phyloP scores from a whole-genome alignment of 2,888 invertebrate genomes.

The Cerceris ruficornis region DNA sequence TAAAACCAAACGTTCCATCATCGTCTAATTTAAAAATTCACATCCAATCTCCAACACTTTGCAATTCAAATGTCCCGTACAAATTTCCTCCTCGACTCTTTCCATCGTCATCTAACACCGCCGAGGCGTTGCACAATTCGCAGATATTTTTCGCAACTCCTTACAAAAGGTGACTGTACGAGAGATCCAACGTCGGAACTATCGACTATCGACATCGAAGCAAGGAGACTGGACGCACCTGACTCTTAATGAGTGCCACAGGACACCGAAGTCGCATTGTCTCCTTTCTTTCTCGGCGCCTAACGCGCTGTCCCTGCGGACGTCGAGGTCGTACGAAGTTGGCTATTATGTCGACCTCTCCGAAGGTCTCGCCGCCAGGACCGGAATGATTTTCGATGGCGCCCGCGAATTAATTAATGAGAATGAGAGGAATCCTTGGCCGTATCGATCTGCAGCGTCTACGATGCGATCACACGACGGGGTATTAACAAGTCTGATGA shows the following conservation, averaged over 20 bases:
- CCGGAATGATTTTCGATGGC: background rate
- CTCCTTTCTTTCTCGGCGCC: background rate
- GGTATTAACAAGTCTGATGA: no score
- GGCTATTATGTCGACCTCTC: slow-evolving; percentile 5
- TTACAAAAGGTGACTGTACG: no score
- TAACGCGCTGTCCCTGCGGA: slow-evolving; percentile 2
- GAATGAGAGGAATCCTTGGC: background rate
- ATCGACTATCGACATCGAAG: slow-evolving; percentile 1
- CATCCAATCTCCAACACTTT: no score
- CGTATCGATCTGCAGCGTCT: no score
- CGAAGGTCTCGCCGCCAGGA: slow-evolving; percentile 1
- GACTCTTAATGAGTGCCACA: slow-evolving; percentile 29
- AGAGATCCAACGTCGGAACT: background rate
- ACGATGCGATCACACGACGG: no score
- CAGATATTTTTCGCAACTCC: no score
- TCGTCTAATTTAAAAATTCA: no score
- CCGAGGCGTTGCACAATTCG: no score
- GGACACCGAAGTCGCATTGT: slow-evolving; percentile 7
- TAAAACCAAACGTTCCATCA: no score
- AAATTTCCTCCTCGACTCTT: no score
- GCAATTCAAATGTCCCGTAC: no score
- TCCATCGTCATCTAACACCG: no score
- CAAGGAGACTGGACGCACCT: slow-evolving; percentile 25
- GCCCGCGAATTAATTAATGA: background rate
- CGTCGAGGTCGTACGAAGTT: slow-evolving; percentile 1